phyloP scores from a whole-genome alignment of 2,113 vertebrate genomes.

The Caranx ignobilis region DNA sequence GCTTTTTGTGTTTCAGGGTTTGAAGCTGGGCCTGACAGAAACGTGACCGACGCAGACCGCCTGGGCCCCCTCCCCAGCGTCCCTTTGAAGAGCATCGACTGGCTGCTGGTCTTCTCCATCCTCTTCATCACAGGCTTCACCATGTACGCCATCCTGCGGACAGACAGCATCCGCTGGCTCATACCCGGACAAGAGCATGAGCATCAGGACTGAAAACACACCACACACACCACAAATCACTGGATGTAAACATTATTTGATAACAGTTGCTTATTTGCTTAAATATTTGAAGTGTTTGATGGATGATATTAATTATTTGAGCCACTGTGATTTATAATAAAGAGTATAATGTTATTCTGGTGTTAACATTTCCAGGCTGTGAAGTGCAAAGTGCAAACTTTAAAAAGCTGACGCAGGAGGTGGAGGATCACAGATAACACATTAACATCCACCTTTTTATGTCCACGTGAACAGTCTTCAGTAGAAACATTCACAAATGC shows the following conservation, averaged over 20 bases:
- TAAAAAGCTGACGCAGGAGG: no score
- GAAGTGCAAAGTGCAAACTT: no score
- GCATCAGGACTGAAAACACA: constrained; percentile 88
- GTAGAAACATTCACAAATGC: no score
- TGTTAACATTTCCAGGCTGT: not conserved
- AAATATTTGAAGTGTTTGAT: constrained; percentile 27
- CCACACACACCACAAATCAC: not conserved
- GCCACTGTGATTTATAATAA: constrained; percentile 31
- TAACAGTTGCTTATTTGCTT: constrained; percentile 33
- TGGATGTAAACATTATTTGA: constrained; percentile 30
- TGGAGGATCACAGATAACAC: no score
- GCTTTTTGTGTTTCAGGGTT: constrained; percentile 85
- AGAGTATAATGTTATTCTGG: constrained; percentile 3
- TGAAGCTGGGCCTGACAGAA: constrained; percentile 85
- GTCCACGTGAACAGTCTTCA: no score
- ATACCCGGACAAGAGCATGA: constrained; percentile 97
- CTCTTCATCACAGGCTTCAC: constrained; percentile 92
- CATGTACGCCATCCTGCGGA: constrained; percentile 91
- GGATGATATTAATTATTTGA: constrained; percentile 22
- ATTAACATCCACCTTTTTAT: no score
- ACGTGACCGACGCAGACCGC: constrained; percentile 86
- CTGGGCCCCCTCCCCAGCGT: constrained; percentile 89
- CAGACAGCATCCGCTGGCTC: constrained; percentile 94
- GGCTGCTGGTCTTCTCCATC: constrained; percentile 95
- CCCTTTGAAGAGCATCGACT: constrained; percentile 91